Evolutionary conservation across 2,888 invertebrate genomes (phyloP), one percentile per base, ranked within the genome.

Genomic region (Drosophila tanythrix): DNA sequence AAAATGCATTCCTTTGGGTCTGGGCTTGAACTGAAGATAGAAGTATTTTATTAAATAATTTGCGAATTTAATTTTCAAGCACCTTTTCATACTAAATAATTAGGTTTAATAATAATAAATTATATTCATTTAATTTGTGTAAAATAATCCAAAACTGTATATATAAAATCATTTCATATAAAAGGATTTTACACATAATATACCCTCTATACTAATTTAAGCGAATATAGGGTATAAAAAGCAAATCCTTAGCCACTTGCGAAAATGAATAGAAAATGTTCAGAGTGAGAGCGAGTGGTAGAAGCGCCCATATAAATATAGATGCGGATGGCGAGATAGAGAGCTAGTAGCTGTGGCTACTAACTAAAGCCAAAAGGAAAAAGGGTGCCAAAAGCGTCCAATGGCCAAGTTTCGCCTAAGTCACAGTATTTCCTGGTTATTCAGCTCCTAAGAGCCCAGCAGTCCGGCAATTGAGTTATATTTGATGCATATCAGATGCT

Each of bases 401-500:
- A 63, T 56, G 59, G 67, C 60, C 74, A 85, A 89, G 76, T 79
- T 88, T 81, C 61, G 65, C 60, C 68, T 68, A 67, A 84, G 88
- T 85, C 82, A 58, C 74, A 82, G 88, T 73, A 89, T 86, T 86
- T 86, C 85, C 85, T 89, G 85, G 85, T 89, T 89, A 88, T 89
- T 79, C 82, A 81, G 79, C 74, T 80, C 77, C 79, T 81, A 76
- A 74, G 88, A 79, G 79, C 75, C 71, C 52, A 77, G 50, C 72
- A 65, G 81, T 69, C 84, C 88, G 76, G 84, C 89, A 86, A 86
- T 86, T 85, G 89, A 86, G 85, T 86, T 86, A 86, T 89, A 86
- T 86, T 86, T 86, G 90, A 86, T 86, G 85, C 85, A 86, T 86
- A 86, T 86, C 85, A 89, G 85, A 86, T 89, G 90, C 85, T 84